phyloP scores from a whole-genome alignment of 2,113 vertebrate species.

The Steatornis caripensis region DNA sequence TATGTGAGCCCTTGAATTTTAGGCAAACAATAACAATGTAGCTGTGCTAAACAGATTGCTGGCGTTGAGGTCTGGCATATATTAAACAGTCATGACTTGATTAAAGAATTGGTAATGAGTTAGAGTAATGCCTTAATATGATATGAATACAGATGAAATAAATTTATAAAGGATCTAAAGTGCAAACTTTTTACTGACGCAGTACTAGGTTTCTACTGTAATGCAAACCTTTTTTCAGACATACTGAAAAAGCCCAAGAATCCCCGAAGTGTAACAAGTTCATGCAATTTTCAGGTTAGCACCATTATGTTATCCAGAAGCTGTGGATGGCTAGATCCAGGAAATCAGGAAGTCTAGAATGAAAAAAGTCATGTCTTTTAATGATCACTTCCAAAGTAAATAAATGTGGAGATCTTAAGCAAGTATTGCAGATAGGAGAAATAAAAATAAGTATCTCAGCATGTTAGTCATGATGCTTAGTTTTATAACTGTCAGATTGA shows the following conservation, averaged over 20 bases:
- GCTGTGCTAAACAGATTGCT: not conserved
- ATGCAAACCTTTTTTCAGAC: not conserved
- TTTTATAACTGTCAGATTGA: not conserved
- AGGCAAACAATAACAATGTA: not conserved
- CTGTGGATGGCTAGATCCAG: not conserved
- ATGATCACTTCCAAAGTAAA: not conserved
- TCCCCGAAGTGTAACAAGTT: not conserved
- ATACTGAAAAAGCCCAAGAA: not conserved
- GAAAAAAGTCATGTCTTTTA: not conserved
- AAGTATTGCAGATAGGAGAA: not conserved
- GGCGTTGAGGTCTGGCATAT: not conserved
- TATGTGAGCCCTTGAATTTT: not conserved
- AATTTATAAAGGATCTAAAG: not conserved
- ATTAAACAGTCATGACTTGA: not conserved
- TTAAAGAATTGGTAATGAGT: not conserved
- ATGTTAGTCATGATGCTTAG: not conserved
- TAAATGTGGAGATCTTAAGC: not conserved
- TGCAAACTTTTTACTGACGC: not conserved
- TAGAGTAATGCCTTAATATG: not conserved
- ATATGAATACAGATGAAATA: not conserved
- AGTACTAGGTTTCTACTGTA: not conserved
- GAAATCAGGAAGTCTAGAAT: not conserved
- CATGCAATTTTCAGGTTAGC: not conserved
- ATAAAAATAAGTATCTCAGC: not conserved
- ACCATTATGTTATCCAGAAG: not conserved